Conservation (phyloP, 2,797 vertebrate genomes). For the Labeo calbasu region DNA sequence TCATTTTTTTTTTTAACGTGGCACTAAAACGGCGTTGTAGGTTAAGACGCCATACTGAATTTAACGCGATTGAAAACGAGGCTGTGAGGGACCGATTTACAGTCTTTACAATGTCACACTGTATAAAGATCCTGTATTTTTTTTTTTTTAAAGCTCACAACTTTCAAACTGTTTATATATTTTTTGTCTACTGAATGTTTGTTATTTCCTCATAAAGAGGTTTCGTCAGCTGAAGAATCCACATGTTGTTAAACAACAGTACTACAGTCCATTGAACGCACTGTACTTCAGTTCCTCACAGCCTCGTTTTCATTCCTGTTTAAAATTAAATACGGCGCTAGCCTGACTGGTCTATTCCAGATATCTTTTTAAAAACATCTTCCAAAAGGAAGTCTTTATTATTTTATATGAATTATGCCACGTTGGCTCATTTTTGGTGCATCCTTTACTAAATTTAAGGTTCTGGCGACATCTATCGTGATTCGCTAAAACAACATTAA, state of each 20-base stretch:
- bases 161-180: background rate
- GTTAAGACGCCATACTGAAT: background rate
- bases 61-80: background rate
- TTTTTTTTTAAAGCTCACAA: background rate
- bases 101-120: background rate
- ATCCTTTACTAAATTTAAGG: background rate
- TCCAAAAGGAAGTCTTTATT: too few relatives aligned
- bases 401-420: background rate
- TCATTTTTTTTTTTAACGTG: too few relatives aligned
- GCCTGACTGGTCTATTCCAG: background rate
- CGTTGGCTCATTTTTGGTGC: background rate
- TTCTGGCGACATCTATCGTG: constrained; percentile 9
- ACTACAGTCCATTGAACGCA: background rate
- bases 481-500: background rate
- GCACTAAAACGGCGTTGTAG: background rate
- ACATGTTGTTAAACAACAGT: background rate
- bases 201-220: background rate
- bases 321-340: background rate
- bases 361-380: too few relatives aligned
- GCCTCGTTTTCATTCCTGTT: background rate
- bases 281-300: background rate
- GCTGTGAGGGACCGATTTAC: background rate
- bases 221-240: background rate
- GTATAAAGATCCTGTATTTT: too few relatives aligned
- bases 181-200: background rate